These are phyloP conservation scores for Elgaria multicarinata DNA, from an alignment of 2,113 vertebrate genomes.

Conservation along the genomic window DNA sequence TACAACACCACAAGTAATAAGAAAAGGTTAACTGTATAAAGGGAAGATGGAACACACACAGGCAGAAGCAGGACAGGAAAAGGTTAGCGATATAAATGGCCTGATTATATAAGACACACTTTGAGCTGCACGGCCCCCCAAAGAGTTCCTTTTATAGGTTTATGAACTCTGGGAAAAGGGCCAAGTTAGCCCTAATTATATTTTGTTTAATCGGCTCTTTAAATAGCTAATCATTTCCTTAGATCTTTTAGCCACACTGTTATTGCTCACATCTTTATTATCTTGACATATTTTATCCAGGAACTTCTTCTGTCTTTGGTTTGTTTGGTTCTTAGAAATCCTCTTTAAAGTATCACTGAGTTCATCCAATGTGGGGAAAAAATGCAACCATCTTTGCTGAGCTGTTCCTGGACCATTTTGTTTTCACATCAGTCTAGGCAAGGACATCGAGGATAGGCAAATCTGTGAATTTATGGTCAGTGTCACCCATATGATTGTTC, in stretches of 20 bases:
- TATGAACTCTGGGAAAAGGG: slow-evolving; percentile 76
- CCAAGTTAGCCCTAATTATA: slow-evolving; percentile 74
- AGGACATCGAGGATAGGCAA: background rate
- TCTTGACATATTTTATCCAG: slow-evolving; percentile 60
- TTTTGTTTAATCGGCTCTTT: slow-evolving; percentile 77
- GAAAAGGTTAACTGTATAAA: slow-evolving; percentile 60
- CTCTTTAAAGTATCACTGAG: background rate
- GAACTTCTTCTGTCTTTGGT: slow-evolving; percentile 24
- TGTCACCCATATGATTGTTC: too few relatives aligned
- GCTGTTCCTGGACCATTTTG: background rate
- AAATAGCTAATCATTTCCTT: slow-evolving; percentile 69
- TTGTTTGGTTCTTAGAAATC: slow-evolving; percentile 27
- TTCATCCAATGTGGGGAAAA: background rate
- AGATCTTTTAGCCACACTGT: slow-evolving; percentile 27
- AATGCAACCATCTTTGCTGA: too few relatives aligned
- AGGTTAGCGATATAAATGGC: slow-evolving; percentile 61
- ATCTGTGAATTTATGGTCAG: background rate
- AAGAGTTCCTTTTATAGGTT: slow-evolving; percentile 63
- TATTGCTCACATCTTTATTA: slow-evolving; percentile 55
- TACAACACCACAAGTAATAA: slow-evolving; percentile 18
- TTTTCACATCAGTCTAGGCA: background rate
- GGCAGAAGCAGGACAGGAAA: slow-evolving; percentile 56
- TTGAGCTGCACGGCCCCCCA: slow-evolving; percentile 46
- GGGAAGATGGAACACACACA: slow-evolving; percentile 3
- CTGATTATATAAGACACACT: slow-evolving; percentile 61